Base-by-base conservation (phyloP, 2,113 vertebrate species). In the Gallinago paraguaiae region DNA sequence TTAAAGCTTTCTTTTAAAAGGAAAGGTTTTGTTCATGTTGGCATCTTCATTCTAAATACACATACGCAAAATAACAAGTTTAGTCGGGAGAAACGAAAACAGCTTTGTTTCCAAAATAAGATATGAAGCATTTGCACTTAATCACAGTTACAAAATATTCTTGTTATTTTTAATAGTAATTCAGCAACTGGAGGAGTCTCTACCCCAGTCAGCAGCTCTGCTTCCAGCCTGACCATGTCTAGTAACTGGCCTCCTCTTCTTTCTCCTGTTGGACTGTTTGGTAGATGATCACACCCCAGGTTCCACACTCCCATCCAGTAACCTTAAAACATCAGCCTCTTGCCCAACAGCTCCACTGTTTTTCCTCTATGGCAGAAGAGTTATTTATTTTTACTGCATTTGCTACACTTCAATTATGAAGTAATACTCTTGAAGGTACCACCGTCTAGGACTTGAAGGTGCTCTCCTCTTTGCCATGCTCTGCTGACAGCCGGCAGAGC, bases 81-180 rank as follows among this genome's bases (percentile, higher is more conserved):
- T 12, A 24, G 37, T 7, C 45, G 53, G 43, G 41, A 90, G 60
- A 68, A 93, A 78, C 50, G 30, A 64, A 79, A 95, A 91, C 77
- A 91, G 48, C 74, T 81, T 93, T 92, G 84, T 92, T 95, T 92
- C 90, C 69, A 81, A 93, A 95, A 92, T 61, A 81, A 94, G 82
- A 86, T 30, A 61, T 1, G 54, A 94, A 92, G 31, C 64, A 89
- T 95, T 90, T 83, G 88, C 13, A 17, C 74, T 93, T 92, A 95
- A 93, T 96, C 68, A 81, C 87, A 91, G 88, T 86, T 92, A 80
- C 68, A 82, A 69, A 88, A 57, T 65, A 79, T 88, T 90, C 84
- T 71, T 7, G 6, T 70, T 79, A 75, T 64, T 92, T 94, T 92
- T 74, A 74, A 57, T 30, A 65, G 50, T 63, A 79, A 78, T 50